Evolutionary conservation across 2,113 vertebrate genomes (phyloP), one percentile per base, ranked within the genome.

Genomic region (Tetrax tetrax): DNA sequence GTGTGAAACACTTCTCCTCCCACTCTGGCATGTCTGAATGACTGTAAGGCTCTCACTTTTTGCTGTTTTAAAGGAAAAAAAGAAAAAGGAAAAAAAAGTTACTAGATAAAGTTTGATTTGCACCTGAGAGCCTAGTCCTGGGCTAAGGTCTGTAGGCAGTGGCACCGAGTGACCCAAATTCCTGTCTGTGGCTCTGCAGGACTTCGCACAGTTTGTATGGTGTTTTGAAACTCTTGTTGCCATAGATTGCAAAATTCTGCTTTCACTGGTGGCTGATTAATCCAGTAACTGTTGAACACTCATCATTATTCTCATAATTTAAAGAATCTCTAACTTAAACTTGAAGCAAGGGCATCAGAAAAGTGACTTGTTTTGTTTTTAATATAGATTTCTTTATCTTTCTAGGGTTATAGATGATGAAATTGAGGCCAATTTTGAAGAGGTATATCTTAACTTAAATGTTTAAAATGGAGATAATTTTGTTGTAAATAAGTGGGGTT

Each of bases 361-460:
- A n/a, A 29, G 12, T 57, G 10, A 45, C 25, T 60, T 61, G 17
- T 11, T 76, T 74, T 54, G 7, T 1, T 82, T 91, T 92, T 96
- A 83, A 96, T 79, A 47, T 2, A 20, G 24, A 14, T 92, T 88
- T 91, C 54, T 90, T 94, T 97, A n/a, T 85, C 69, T 43, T 96
- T 97, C 81, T 92, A 98, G 98, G 87, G 94, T 97, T 43, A 97
- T 98, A 3, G 98, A 98, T 61, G 98, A 98, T 65, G 97, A 98
- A 93, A 97, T 98, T 14, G 98, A 98, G 64, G 98, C 97, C 77
- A 96, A 89, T 89, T 63, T 98, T 84, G 98, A 98, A 25, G 98
- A 98, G 98, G 98, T 98, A 97, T 37, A 21, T 61, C 17, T 65
- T 83, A 41, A 86, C 47, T 74, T 10, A 48, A 29, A 57, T 48